These are phyloP conservation scores for Melanotaenia maccullochi DNA, from an alignment of 2,797 vertebrate genomes.

Conservation along the genomic window DNA sequence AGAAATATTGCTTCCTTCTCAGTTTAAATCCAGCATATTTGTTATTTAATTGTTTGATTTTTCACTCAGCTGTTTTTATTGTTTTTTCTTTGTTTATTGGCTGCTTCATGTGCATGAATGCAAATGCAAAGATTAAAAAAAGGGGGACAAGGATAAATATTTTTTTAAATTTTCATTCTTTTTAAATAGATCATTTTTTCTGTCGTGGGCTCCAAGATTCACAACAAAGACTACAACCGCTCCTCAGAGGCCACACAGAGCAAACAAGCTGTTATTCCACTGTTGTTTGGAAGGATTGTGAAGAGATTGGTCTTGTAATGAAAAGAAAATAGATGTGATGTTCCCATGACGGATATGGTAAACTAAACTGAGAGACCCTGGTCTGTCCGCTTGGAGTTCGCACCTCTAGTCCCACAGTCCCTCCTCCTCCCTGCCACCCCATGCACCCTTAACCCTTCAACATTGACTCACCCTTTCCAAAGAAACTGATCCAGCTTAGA, in stretches of 20 bases:
- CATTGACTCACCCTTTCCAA: constrained; percentile 83
- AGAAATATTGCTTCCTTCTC: no score
- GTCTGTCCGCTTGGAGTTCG: constrained; percentile 73
- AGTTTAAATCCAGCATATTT: neutral
- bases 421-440: neutral
- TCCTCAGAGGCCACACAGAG: constrained; percentile 75
- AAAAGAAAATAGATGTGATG: constrained; percentile 86
- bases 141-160: constrained; percentile 22
- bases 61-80: no score
- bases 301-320: constrained; percentile 82
- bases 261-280: constrained; percentile 84
- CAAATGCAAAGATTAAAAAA: neutral
- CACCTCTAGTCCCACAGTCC: constrained; percentile 76
- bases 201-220: constrained; percentile 41
- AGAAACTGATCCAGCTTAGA: constrained; percentile 79
- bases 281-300: constrained; percentile 81
- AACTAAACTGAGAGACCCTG: constrained; percentile 73
- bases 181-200: constrained; percentile 55
- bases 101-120: constrained; percentile 1
- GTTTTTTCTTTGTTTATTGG: constrained; percentile 5
- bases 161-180: constrained; percentile 32
- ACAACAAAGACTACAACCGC: constrained; percentile 57
- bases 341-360: constrained; percentile 85
- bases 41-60: neutral
- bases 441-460: constrained; percentile 60